These are phyloP conservation scores for Latheticus oryzae DNA, from an alignment of 2,888 invertebrate genomes.

Conservation along the genomic window DNA sequence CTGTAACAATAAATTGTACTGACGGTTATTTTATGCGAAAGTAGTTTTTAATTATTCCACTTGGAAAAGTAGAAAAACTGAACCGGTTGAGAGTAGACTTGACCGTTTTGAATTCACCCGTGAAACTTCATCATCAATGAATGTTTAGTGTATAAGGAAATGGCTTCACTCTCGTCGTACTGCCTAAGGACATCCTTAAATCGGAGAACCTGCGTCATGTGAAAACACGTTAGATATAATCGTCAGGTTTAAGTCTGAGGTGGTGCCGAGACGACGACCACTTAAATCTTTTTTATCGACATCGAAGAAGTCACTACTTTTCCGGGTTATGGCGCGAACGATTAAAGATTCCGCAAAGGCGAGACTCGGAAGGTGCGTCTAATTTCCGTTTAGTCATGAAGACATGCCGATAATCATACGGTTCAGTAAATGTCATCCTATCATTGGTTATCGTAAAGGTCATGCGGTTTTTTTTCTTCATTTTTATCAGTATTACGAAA, in stretches of 20 bases:
- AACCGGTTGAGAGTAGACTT: conserved; percentile 20
- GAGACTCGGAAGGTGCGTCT: neutral
- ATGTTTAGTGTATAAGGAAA: conserved; percentile 24
- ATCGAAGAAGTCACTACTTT: conserved; percentile 14
- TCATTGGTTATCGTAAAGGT: conserved; percentile 1
- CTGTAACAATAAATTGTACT: conserved; percentile 1
- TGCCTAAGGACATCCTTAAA: conserved; percentile 32
- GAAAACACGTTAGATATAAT: conserved; percentile 19
- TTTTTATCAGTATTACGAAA: conserved; percentile 1
- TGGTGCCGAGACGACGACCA: conserved; percentile 16
- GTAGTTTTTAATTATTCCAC: conserved; percentile 4
- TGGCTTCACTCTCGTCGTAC: conserved; percentile 31
- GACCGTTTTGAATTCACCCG: conserved; percentile 11
- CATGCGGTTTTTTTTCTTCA: conserved; percentile 6
- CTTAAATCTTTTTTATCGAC: neutral
- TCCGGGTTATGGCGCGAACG: conserved; percentile 15
- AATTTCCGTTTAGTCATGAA: conserved; percentile 18
- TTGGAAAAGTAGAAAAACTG: conserved; percentile 11
- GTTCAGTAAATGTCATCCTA: too few relatives aligned
- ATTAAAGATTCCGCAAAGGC: conserved; percentile 4
- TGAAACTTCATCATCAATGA: conserved; percentile 21
- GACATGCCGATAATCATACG: conserved; percentile 27
- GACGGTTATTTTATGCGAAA: conserved; percentile 7
- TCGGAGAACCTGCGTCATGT: conserved; percentile 5
- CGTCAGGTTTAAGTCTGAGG: conserved; percentile 11